Conservation (phyloP, 2,113 vertebrate species). For the Corythornis madagascariensis region DNA sequence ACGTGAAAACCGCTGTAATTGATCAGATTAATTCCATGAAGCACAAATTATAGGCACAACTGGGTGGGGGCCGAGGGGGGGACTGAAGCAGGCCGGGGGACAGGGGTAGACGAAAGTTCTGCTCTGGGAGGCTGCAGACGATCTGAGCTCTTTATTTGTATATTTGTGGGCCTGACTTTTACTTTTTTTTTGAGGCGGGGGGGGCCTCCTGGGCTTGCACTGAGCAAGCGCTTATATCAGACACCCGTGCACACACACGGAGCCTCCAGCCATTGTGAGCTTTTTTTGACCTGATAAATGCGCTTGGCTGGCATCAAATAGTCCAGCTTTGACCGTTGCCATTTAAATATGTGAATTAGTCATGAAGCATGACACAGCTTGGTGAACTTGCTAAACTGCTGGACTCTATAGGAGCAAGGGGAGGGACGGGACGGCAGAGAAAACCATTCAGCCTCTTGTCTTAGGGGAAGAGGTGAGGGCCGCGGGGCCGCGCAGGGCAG, state of each 20-base stretch:
- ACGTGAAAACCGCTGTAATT: slow-evolving; percentile 85
- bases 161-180: background rate
- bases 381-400: slow-evolving; percentile 84
- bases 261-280: slow-evolving; percentile 83
- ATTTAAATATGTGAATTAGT: slow-evolving; percentile 93
- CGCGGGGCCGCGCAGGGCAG: slow-evolving; percentile 15
- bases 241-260: slow-evolving; percentile 32
- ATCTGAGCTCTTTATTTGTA: slow-evolving; percentile 37
- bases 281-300: slow-evolving; percentile 87
- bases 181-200: background rate
- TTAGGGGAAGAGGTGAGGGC: slow-evolving; percentile 74
- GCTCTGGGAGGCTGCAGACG: background rate
- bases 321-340: slow-evolving; percentile 82
- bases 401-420: slow-evolving; percentile 76
- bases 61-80: background rate
- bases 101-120: background rate
- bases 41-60: slow-evolving; percentile 61
- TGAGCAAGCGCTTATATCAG: slow-evolving; percentile 69
- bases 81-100: background rate
- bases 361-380: slow-evolving; percentile 88
- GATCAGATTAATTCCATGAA: slow-evolving; percentile 80
- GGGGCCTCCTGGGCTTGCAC: background rate
- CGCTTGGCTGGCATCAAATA: slow-evolving; percentile 90
- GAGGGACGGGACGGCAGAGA: slow-evolving; percentile 32
- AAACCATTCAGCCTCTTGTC: slow-evolving; percentile 71